Conservation (phyloP, 1,140 invertebrate species). For the Psilanteris sp. region DNA sequence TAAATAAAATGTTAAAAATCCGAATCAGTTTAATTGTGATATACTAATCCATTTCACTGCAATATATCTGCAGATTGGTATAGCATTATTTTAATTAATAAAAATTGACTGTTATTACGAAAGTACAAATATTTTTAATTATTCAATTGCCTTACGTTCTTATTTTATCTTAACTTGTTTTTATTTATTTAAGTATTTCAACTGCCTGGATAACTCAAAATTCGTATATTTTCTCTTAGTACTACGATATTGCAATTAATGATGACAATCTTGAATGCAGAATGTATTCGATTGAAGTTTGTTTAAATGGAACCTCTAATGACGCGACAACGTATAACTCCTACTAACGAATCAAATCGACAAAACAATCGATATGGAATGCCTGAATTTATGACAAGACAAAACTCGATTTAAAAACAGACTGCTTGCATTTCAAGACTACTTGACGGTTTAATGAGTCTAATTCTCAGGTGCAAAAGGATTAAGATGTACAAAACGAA, state of each 20-base stretch:
- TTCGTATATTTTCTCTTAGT: not conserved
- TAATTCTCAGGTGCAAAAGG: not conserved
- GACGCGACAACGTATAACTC: not conserved
- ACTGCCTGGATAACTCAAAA: no score
- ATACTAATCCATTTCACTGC: no score
- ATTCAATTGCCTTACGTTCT: no score
- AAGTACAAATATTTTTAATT: no score
- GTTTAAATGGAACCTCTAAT: slow-evolving; percentile 18
- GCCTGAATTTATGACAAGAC: not conserved
- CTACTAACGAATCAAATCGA: slow-evolving; percentile 6
- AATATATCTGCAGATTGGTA: no score
- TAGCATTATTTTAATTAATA: no score
- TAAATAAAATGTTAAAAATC: no score
- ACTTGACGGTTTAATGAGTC: no score
- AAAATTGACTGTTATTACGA: no score
- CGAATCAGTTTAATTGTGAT: no score
- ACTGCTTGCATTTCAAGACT: slow-evolving; percentile 1
- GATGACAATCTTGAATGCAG: slow-evolving; percentile 3
- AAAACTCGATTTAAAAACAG: not conserved
- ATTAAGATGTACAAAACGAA: not conserved
- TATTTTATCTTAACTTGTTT: no score
- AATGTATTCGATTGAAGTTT: slow-evolving; percentile 12
- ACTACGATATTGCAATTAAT: slow-evolving; percentile 6
- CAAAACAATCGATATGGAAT: slow-evolving; percentile 11
- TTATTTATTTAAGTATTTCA: no score